phyloP scores from a whole-genome alignment of 2,113 vertebrate genomes.

The Emydura subglobosa region DNA sequence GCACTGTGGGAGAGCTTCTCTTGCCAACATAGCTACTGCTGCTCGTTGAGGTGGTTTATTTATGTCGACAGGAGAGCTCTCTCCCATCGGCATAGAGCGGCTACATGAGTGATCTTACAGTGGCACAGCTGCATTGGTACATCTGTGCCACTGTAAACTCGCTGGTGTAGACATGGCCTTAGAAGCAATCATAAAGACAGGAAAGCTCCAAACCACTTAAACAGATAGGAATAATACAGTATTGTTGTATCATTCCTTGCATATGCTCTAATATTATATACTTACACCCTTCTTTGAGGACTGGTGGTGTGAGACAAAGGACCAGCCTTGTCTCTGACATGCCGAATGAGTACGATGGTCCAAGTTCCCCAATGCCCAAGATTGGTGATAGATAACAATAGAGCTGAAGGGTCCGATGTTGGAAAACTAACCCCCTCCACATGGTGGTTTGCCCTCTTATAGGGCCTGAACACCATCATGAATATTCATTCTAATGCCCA shows the following conservation, averaged over 20 bases:
- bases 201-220: not conserved
- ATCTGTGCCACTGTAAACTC: too few species aligned
- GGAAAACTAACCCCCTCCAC: not conserved
- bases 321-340: not conserved
- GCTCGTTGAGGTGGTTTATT: too few species aligned
- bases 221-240: not conserved
- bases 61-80: too few species aligned
- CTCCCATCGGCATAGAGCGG: too few species aligned
- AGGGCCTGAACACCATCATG: not conserved
- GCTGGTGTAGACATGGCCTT: not conserved
- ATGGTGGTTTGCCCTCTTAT: not conserved
- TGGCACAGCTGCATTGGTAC: too few species aligned
- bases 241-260: not conserved
- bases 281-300: not conserved
- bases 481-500: not conserved
- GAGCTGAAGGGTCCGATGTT: not conserved
- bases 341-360: not conserved
- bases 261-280: not conserved
- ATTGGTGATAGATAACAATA: not conserved
- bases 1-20: too few species aligned
- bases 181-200: not conserved
- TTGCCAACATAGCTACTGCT: too few species aligned
- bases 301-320: not conserved
- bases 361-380: not conserved
- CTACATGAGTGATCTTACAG: too few species aligned